Percentiles rank a stretch among this genome's conserved stretches.
Conservation (phyloP, 2,888 invertebrate genomes). For the Hirtodrosophila duncani region DNA sequence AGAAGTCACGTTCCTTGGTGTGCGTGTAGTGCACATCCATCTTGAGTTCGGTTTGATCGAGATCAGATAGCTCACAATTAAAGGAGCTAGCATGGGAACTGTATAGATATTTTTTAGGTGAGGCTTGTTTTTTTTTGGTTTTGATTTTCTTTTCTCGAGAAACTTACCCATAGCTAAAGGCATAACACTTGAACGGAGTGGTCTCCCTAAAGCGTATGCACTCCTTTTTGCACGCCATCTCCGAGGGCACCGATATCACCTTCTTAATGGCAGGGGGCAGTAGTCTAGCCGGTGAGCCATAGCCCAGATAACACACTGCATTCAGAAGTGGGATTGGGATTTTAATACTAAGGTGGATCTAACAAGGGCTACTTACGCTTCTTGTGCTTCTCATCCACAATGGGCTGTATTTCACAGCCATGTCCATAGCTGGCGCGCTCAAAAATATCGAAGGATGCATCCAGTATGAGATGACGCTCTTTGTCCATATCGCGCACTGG, state of each 20-base stretch:
- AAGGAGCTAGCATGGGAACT: slow-evolving; percentile 76
- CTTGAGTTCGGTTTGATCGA: slow-evolving; percentile 86
- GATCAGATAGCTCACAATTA: slow-evolving; percentile 88
- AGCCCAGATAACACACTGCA: slow-evolving; percentile 87
- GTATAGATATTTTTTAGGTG: neutral
- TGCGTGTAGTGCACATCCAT: slow-evolving; percentile 85
- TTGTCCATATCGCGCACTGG: slow-evolving; percentile 83
- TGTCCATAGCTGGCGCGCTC: slow-evolving; percentile 89
- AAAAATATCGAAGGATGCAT: slow-evolving; percentile 86
- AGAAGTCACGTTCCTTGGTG: slow-evolving; percentile 82
- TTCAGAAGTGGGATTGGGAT: too few relatives aligned
- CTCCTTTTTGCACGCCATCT: slow-evolving; percentile 84
- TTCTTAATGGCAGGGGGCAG: slow-evolving; percentile 83
- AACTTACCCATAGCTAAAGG: slow-evolving; percentile 85
- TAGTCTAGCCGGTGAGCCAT: slow-evolving; percentile 86
- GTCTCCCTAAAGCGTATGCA: slow-evolving; percentile 81
- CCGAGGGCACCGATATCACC: slow-evolving; percentile 82
- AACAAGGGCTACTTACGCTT: slow-evolving; percentile 70
- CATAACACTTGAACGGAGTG: slow-evolving; percentile 84
- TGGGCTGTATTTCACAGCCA: slow-evolving; percentile 86
- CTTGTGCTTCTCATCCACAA: slow-evolving; percentile 78
- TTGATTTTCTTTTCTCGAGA: neutral
- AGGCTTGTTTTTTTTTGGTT: neutral
- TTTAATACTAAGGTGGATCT: too few relatives aligned
- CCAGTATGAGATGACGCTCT: slow-evolving; percentile 80